These are phyloP conservation scores for Zoanthus solanderi DNA, from an alignment of 92 coral and sea anemone species.

Conservation along the genomic window DNA sequence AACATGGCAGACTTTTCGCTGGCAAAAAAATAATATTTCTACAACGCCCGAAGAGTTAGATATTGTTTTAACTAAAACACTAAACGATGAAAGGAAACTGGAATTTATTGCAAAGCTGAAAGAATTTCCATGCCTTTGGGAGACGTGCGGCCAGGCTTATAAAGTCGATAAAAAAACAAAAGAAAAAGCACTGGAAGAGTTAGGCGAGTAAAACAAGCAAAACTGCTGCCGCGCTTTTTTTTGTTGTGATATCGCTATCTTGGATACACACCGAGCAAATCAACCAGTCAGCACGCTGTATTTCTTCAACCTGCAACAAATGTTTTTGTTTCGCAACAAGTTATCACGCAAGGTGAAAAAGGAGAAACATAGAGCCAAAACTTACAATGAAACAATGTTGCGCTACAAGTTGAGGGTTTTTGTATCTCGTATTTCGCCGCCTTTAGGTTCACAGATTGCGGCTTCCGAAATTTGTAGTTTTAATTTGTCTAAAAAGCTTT, in stretches of 20 bases:
- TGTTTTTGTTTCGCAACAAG: constrained; percentile 46
- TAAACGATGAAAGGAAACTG: constrained; percentile 18
- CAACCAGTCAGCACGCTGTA: too few relatives aligned
- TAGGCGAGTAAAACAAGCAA: neutral
- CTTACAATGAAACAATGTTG: constrained; percentile 55
- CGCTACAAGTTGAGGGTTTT: constrained; percentile 47
- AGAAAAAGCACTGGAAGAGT: constrained; percentile 42
- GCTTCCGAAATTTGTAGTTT: too few relatives aligned
- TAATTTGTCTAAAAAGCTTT: too few relatives aligned
- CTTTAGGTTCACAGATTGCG: too few relatives aligned
- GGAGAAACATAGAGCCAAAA: constrained; percentile 27
- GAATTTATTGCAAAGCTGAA: constrained; percentile 6
- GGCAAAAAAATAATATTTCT: constrained; percentile 39
- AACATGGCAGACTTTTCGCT: constrained; percentile 43
- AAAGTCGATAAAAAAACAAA: constrained; percentile 13
- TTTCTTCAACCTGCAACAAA: constrained; percentile 41
- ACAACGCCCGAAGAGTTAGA: constrained; percentile 34
- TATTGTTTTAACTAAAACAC: neutral
- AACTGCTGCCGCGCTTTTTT: too few relatives aligned
- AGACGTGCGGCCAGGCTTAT: too few relatives aligned
- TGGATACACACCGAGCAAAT: too few relatives aligned
- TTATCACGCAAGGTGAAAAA: constrained; percentile 47
- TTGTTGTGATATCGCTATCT: too few relatives aligned
- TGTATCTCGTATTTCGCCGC: constrained; percentile 47
- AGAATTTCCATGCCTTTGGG: constrained; percentile 15